Evolutionary conservation across 92 coral and sea anemone species (phyloP).

Genomic region (Blastomussa wellsi): DNA sequence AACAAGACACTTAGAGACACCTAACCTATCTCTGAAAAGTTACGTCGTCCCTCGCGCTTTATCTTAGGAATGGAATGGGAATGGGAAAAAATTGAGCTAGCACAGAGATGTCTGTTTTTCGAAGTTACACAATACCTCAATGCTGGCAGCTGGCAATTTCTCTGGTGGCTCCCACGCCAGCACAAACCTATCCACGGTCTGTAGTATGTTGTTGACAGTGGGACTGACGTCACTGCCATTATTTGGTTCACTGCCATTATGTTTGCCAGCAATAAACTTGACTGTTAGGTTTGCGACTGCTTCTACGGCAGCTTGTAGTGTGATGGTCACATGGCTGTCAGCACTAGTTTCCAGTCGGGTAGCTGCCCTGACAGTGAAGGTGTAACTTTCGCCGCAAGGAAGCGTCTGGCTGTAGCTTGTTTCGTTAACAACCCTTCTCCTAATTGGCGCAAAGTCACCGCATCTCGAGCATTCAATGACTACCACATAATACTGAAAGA

Average conservation of each 20-base stretch:
- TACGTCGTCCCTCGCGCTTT: too few species aligned
- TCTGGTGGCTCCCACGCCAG: conserved; percentile 5
- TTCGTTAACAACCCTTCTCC: neutral
- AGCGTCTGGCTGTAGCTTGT: neutral
- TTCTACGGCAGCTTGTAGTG: neutral
- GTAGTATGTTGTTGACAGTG: too few species aligned
- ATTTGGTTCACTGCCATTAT: neutral
- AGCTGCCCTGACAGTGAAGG: neutral
- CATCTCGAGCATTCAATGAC: neutral
- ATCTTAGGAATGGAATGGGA: too few species aligned
- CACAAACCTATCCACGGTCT: neutral
- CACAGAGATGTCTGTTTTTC: too few species aligned
- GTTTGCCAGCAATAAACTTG: neutral
- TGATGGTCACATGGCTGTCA: fast-evolving
- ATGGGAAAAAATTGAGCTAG: too few species aligned
- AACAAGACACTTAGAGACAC: too few species aligned
- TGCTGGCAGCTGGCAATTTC: too few species aligned
- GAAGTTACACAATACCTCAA: neutral
- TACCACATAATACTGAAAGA: conserved; percentile 4
- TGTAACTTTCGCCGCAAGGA: conserved; percentile 17
- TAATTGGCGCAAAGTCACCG: neutral
- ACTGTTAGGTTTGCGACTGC: conserved; percentile 3
- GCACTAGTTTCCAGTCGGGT: neutral
- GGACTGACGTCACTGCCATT: neutral
- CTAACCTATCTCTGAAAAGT: too few species aligned